Evolutionary conservation across 2,113 vertebrate genomes (phyloP).

Genomic region (Hydropotes inermis): DNA sequence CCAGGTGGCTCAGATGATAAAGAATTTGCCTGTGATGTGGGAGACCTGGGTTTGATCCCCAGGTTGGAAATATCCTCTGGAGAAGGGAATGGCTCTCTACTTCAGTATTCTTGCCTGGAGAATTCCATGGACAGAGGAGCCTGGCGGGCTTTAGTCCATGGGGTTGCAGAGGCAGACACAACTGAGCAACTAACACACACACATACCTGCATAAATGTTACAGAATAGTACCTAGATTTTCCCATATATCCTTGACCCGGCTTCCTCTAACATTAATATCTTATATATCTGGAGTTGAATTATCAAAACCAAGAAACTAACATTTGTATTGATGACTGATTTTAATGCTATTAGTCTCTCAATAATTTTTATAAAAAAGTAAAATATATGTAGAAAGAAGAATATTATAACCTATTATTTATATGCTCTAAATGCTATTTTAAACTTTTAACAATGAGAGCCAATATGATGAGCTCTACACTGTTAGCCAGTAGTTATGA

Average conservation of each 20-base stretch:
- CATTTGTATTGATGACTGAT: background rate
- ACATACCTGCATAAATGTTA: background rate
- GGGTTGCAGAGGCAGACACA: background rate
- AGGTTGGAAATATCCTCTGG: background rate
- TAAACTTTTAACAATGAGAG: background rate
- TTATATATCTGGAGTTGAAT: background rate
- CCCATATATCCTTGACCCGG: background rate
- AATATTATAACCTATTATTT: background rate
- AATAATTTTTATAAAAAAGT: background rate
- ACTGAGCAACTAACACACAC: background rate
- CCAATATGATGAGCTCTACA: background rate
- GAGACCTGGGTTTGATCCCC: background rate
- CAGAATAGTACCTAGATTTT: background rate
- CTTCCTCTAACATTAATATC: background rate
- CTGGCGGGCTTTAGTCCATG: background rate
- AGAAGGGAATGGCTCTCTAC: background rate
- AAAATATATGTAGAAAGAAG: background rate
- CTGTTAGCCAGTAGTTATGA: background rate
- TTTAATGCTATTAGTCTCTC: background rate
- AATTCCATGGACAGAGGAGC: background rate
- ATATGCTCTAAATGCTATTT: background rate
- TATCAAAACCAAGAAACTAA: slow-evolving; percentile 2
- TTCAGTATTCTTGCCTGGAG: background rate
- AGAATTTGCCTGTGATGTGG: background rate
- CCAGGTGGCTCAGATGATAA: background rate